Evolutionary conservation across 2,113 vertebrate species (phyloP).

Genomic region (Psittacula cyanocephala): DNA sequence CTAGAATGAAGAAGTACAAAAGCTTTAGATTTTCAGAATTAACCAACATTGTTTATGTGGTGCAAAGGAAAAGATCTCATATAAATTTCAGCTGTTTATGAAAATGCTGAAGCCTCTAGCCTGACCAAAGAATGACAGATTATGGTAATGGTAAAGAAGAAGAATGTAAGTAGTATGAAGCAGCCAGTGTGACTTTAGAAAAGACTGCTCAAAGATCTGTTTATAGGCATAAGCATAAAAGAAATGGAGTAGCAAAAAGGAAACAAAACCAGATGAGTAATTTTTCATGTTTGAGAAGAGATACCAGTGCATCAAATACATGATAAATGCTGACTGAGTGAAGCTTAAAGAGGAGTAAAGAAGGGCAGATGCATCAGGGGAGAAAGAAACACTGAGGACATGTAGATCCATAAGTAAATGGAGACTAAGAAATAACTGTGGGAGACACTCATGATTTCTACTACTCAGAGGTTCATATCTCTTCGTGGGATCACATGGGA

Average conservation of each 20-base stretch:
- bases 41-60: background rate
- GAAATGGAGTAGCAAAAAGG: slow-evolving; percentile 12
- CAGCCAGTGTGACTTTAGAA: background rate
- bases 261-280: slow-evolving; percentile 47
- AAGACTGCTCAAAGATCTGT: slow-evolving; percentile 7
- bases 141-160: background rate
- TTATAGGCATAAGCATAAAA: slow-evolving; percentile 3
- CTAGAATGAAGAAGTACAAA: background rate
- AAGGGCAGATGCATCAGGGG: background rate
- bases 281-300: slow-evolving; percentile 27
- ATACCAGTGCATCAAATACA: background rate
- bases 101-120: background rate
- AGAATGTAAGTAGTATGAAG: background rate
- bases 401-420: background rate
- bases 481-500: background rate
- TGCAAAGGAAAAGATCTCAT: background rate
- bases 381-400: background rate
- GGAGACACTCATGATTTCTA: background rate
- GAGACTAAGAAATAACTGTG: background rate
- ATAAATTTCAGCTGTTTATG: background rate
- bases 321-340: slow-evolving; percentile 11
- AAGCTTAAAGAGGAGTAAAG: background rate
- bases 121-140: background rate
- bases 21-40: background rate
- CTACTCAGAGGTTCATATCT: background rate